phyloP scores from a whole-genome alignment of 2,888 invertebrate genomes.

The Lordiphosa fenestrarum region DNA sequence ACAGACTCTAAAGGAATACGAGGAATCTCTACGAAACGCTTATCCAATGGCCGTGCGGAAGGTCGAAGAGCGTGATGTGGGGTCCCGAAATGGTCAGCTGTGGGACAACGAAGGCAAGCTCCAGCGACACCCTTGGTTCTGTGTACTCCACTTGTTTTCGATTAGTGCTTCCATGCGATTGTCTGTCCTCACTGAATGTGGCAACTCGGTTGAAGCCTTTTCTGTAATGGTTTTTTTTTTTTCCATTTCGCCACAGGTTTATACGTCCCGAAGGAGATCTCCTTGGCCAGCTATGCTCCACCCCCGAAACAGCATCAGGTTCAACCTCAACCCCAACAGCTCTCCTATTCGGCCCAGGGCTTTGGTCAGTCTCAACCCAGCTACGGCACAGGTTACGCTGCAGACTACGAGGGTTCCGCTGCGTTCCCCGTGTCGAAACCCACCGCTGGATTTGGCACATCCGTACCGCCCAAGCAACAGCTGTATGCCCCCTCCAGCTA shows the following conservation, averaged over 20 bases:
- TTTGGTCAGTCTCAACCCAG: conserved; percentile 1
- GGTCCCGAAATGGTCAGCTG: too few species aligned
- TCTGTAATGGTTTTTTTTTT: not conserved
- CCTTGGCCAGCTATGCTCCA: conserved; percentile 78
- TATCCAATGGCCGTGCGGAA: not conserved
- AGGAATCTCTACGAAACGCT: conserved; percentile 1
- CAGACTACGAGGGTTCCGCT: not conserved
- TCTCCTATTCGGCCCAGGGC: not conserved
- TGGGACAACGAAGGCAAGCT: conserved; percentile 22
- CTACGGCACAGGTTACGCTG: not conserved
- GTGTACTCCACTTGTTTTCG: too few species aligned
- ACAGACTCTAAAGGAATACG: conserved; percentile 77
- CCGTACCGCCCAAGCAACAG: conserved; percentile 52
- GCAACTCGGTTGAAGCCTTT: not conserved
- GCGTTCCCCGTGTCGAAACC: conserved; percentile 30
- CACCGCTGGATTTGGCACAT: conserved; percentile 7
- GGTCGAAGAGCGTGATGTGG: not conserved
- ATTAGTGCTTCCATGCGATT: too few species aligned
- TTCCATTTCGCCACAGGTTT: conserved; percentile 58
- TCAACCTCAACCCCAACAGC: conserved; percentile 3
- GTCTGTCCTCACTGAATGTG: too few species aligned
- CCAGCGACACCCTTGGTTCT: too few species aligned
- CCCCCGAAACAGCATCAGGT: conserved; percentile 54
- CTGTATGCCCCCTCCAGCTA: conserved; percentile 55
- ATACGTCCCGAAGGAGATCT: conserved; percentile 79